phyloP scores from a whole-genome alignment of 37 sponge, comb jelly and placozoan species.

The Halichondria panicea region DNA sequence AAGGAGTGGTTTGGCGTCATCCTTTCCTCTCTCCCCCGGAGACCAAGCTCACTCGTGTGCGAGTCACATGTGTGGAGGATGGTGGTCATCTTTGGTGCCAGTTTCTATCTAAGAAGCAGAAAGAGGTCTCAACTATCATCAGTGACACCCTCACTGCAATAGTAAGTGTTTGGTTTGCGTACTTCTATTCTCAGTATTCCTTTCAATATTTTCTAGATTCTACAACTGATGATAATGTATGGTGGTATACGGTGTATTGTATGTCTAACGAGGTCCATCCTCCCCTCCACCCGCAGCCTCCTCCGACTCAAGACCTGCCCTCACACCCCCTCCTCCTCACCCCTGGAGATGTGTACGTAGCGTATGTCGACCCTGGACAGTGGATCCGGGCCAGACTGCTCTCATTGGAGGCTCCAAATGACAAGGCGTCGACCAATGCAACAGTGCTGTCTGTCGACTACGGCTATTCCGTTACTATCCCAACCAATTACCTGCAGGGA shows the following conservation, averaged over 20 bases:
- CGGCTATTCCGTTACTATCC: constrained; percentile 29
- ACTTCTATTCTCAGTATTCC: too few species aligned
- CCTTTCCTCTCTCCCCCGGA: background rate
- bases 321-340: background rate
- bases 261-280: too few species aligned
- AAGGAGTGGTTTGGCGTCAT: constrained; percentile 36
- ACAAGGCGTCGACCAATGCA: background rate
- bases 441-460: constrained; percentile 38
- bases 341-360: constrained; percentile 6
- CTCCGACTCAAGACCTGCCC: background rate
- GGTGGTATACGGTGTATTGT: too few species aligned
- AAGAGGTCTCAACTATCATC: constrained; percentile 13
- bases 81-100: constrained; percentile 43
- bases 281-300: background rate
- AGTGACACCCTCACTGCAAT: background rate
- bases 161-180: too few species aligned
- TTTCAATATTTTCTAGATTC: too few species aligned
- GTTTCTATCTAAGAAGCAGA: constrained; percentile 29
- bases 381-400: constrained; percentile 38
- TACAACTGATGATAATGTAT: too few species aligned
- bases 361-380: constrained; percentile 6
- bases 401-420: background rate
- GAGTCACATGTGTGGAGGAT: constrained; percentile 33
- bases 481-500: background rate
- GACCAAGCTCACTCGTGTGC: constrained; percentile 46